Evolutionary conservation across 2,113 vertebrate species (phyloP).

Genomic region (Heterochromis multidens): DNA sequence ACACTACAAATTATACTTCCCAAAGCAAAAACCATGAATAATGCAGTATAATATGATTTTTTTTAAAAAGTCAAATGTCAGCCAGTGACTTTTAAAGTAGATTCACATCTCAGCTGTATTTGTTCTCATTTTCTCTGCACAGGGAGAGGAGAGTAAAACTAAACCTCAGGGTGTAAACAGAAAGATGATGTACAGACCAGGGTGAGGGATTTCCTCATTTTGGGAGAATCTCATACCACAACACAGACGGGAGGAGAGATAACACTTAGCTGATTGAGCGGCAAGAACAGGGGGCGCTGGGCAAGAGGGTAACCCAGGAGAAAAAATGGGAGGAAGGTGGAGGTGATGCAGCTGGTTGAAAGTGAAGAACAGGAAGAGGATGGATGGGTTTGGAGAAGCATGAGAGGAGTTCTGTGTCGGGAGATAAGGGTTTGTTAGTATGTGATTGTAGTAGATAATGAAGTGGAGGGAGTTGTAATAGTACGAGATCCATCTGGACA

Average conservation of each 20-base stretch:
- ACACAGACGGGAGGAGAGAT: constrained; percentile 37
- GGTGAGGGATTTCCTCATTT: constrained; percentile 29
- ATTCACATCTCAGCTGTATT: neutral
- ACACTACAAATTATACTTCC: neutral
- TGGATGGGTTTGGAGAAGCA: constrained; percentile 27
- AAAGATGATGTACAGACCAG: constrained; percentile 20
- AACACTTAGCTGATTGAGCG: constrained; percentile 8
- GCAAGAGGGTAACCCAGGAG: constrained; percentile 6
- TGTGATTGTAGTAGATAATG: constrained; percentile 11
- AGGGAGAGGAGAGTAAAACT: neutral
- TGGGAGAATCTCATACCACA: neutral
- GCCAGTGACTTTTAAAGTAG: neutral
- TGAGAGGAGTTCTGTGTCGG: constrained; percentile 11
- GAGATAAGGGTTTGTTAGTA: constrained; percentile 21
- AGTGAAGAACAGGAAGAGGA: constrained; percentile 34
- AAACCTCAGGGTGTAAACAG: neutral
- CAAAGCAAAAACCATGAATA: neutral
- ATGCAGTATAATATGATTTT: neutral
- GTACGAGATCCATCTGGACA: constrained; percentile 35
- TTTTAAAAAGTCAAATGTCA: neutral
- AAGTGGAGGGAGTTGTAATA: neutral
- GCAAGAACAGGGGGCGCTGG: neutral
- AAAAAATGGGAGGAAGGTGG: constrained; percentile 44
- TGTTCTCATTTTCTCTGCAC: neutral
- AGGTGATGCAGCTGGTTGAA: constrained; percentile 44